Base-by-base conservation (phyloP, 2,797 vertebrate genomes). In the Rhabdomys pumilio region DNA sequence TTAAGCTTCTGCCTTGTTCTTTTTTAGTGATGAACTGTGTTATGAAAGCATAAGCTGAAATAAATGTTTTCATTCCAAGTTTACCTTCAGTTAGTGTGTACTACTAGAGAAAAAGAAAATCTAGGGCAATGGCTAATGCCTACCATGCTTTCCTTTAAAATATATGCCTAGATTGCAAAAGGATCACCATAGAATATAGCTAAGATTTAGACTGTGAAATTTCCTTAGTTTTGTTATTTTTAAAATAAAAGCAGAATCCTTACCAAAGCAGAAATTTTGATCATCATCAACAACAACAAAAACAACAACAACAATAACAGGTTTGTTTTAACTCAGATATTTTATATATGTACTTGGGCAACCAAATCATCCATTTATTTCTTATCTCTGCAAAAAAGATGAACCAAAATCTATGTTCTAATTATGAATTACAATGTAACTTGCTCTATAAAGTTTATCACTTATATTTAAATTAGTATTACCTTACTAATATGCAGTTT, bases 81-180 rank as follows among this genome's bases (percentile, higher is more conserved):
- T 63, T 63, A 14, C 9, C 81, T 44, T 63, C 31, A 2, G 26
- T 31, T 41, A 44, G 0, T 63, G 0, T 83, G 38, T 83, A 44
- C 26, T 38, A 29, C 8, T 61, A 57, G 15, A 19, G 38, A 26
- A 83, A 44, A 83, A 19, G 12, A 31, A 63, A 63, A 41, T 44
- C 8, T 82, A 61, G 1, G 38, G 11, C 81, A 83, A 83, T 34
- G 1, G 63, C 26, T 84, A 72, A 82, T 13, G 12, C 14, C 31
- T 1, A 6, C 6, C 53, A 13, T 22, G 24, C 57, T 90, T 3
- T 44, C 73, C 67, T 81, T 11, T 65, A 22, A 89, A 88, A 89
- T 67, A 10, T 63, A 61, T 82, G 10, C 13, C 20, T 29, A 41
- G 24, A 87, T 34, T 96, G 12, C 2, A 86, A 93, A 93, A 96